These are phyloP conservation scores for Drosophila murphyi DNA, from an alignment of 1,140 invertebrate genomes.

Conservation along the genomic window DNA sequence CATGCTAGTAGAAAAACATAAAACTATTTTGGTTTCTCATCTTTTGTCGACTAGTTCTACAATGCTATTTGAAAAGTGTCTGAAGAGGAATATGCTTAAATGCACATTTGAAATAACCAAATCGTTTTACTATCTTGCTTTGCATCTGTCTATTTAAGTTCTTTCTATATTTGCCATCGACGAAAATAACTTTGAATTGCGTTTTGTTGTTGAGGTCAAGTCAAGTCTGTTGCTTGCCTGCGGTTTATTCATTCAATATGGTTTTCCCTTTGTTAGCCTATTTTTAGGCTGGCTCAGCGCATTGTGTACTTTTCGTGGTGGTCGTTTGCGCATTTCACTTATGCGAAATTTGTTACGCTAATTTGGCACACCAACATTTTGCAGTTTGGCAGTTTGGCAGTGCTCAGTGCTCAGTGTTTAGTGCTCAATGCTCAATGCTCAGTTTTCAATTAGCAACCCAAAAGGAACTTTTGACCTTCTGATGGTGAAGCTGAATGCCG, in stretches of 20 bases:
- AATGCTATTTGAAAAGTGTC: neutral
- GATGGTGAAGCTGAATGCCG: neutral
- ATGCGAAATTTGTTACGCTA: conserved; percentile 64
- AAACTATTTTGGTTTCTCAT: neutral
- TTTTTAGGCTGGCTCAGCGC: conserved; percentile 57
- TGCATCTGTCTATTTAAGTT: neutral
- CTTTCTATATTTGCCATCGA: neutral
- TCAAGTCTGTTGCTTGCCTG: conserved; percentile 7
- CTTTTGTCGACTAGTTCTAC: neutral
- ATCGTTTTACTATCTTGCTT: neutral
- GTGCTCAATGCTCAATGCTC: conserved; percentile 10
- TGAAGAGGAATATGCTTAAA: neutral
- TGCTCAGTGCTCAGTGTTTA: conserved; percentile 1
- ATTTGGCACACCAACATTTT: conserved; percentile 56
- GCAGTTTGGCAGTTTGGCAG: conserved; percentile 1
- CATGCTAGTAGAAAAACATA: neutral
- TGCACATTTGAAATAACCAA: neutral
- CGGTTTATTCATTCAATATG: conserved; percentile 21
- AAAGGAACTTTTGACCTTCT: conserved; percentile 50
- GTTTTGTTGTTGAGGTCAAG: conserved; percentile 20
- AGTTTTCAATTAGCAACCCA: conserved; percentile 57
- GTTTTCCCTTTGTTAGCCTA: conserved; percentile 64
- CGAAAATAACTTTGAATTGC: conserved; percentile 1
- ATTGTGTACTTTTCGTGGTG: conserved; percentile 53
- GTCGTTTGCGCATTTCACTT: conserved; percentile 61